phyloP scores from a whole-genome alignment of 1,140 invertebrate genomes.

The Drosophila chauvacae region DNA sequence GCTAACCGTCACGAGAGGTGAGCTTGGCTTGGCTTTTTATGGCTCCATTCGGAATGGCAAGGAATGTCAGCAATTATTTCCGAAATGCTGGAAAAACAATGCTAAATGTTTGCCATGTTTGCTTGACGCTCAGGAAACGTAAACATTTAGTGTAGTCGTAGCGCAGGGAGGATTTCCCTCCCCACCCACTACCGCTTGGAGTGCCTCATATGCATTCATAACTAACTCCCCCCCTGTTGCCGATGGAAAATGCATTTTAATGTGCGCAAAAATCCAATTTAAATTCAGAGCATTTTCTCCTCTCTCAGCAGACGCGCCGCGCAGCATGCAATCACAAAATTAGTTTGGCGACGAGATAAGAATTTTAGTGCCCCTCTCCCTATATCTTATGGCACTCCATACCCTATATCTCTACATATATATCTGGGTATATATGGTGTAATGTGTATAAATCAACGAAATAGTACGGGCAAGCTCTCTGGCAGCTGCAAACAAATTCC shows the following conservation, averaged over 20 bases:
- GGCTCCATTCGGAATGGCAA: slow-evolving; percentile 52
- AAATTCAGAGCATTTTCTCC: slow-evolving; percentile 75
- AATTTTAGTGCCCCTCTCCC: slow-evolving; percentile 66
- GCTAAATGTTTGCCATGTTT: slow-evolving; percentile 75
- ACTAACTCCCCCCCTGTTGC: slow-evolving; percentile 51
- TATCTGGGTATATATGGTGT: slow-evolving; percentile 27
- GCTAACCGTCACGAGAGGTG: slow-evolving; percentile 70
- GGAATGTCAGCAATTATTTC: slow-evolving; percentile 75
- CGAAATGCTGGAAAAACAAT: slow-evolving; percentile 67
- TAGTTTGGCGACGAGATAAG: slow-evolving; percentile 80
- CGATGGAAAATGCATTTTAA: slow-evolving; percentile 79
- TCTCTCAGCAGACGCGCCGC: slow-evolving; percentile 32
- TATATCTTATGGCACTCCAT: background rate
- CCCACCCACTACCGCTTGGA: background rate
- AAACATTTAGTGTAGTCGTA: slow-evolving; percentile 74
- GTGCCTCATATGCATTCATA: slow-evolving; percentile 79
- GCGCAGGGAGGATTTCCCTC: background rate
- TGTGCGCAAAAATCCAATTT: slow-evolving; percentile 83
- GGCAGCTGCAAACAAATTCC: slow-evolving; percentile 77
- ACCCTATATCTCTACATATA: slow-evolving; percentile 8
- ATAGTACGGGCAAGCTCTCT: slow-evolving; percentile 26
- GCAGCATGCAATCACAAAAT: slow-evolving; percentile 81
- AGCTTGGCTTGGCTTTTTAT: slow-evolving; percentile 62
- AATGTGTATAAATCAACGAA: slow-evolving; percentile 81
- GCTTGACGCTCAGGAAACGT: slow-evolving; percentile 75